phyloP scores from a whole-genome alignment of 2,113 vertebrate species.

The Macrotis lagotis region DNA sequence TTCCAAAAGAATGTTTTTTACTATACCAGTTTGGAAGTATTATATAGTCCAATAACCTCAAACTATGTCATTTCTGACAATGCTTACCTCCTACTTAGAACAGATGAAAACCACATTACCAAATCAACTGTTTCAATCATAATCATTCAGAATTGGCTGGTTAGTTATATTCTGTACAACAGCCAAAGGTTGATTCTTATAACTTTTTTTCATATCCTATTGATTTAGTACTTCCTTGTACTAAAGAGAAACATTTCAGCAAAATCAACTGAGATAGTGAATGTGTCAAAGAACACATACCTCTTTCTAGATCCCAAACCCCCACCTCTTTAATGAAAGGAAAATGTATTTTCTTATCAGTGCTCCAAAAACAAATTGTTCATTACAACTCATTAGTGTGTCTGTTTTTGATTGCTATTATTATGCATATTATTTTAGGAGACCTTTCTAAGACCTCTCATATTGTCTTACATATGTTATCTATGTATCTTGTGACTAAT shows the following conservation, averaged over 20 bases:
- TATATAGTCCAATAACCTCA: not conserved
- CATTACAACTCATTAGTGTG: not conserved
- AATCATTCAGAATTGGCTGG: not conserved
- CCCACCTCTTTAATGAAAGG: not conserved
- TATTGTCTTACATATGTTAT: not conserved
- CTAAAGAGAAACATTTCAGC: no score
- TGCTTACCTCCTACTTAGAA: constrained; percentile 1
- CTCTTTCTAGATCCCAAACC: no score
- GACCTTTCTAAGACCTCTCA: not conserved
- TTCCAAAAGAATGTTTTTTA: not conserved
- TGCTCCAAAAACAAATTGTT: not conserved
- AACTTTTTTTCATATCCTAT: not conserved
- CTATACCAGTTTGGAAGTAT: not conserved
- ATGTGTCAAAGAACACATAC: not conserved
- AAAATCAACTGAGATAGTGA: not conserved
- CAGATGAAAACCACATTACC: not conserved
- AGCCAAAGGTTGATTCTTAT: not conserved
- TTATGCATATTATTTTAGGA: not conserved
- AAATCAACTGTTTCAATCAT: not conserved
- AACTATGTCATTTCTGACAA: not conserved
- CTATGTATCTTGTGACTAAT: not conserved
- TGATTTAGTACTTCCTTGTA: not conserved
- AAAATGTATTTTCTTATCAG: not conserved
- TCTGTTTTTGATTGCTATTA: not conserved
- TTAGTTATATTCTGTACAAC: not conserved